These are phyloP conservation scores for Rhizomys pruinosus DNA, from an alignment of 2,113 vertebrate genomes.

Conservation along the genomic window DNA sequence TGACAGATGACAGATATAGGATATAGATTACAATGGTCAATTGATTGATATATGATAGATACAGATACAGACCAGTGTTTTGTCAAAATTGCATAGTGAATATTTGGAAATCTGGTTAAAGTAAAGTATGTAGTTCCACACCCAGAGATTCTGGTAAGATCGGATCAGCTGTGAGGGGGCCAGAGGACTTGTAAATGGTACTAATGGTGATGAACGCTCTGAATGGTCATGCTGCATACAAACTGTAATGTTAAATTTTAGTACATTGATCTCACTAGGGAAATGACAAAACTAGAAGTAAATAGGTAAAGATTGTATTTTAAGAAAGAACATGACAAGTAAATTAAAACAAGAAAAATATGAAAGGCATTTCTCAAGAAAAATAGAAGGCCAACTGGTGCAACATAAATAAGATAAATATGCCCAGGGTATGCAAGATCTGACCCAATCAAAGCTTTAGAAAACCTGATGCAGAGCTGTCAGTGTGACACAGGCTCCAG, in stretches of 20 bases:
- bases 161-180: neutral
- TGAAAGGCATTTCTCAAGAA: neutral
- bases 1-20: neutral
- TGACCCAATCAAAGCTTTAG: neutral
- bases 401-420: neutral
- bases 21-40: neutral
- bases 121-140: neutral
- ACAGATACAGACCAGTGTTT: neutral
- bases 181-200: neutral
- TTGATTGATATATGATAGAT: neutral
- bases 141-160: neutral
- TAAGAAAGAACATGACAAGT: neutral
- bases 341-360: constrained; percentile 10
- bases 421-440: neutral
- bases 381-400: neutral
- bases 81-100: neutral
- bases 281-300: neutral
- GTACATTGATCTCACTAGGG: neutral
- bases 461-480: neutral
- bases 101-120: neutral
- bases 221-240: neutral
- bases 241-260: neutral
- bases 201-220: neutral
- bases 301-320: neutral
- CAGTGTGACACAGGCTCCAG: neutral